A percentile compares a stretch with the other conserved stretches of the same genome.
Conservation (phyloP, 2,888 invertebrate species). For the Copidosoma aretas region DNA sequence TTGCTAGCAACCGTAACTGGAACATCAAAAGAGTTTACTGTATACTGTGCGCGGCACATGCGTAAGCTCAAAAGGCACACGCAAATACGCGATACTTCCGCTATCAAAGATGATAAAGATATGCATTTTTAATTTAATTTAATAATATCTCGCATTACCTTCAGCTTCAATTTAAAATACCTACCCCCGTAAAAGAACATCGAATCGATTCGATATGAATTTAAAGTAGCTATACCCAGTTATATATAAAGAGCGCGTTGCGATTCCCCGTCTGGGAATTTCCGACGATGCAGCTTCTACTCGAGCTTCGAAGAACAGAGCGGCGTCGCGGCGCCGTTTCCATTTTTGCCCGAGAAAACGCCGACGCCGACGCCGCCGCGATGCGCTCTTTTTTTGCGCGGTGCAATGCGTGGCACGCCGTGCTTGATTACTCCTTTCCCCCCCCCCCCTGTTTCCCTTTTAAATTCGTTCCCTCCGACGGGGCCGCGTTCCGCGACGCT, state of each 20-base stretch:
- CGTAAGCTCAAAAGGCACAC: slow-evolving; percentile 8
- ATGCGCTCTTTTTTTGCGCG: slow-evolving; percentile 10
- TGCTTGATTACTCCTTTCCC: slow-evolving; percentile 45
- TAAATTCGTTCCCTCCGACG: neutral
- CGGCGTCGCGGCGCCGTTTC: slow-evolving; percentile 23
- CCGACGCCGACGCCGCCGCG: too few relatives aligned
- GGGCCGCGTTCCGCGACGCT: slow-evolving; percentile 4
- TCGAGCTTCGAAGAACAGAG: slow-evolving; percentile 20
- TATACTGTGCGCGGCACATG: too few relatives aligned
- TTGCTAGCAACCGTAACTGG: slow-evolving; percentile 17
- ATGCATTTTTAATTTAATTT: neutral
- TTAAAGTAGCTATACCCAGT: too few relatives aligned
- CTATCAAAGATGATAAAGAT: neutral
- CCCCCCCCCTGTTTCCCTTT: slow-evolving; percentile 13
- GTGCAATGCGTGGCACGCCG: slow-evolving; percentile 56
- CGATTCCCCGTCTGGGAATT: slow-evolving; percentile 29
- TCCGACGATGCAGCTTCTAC: too few relatives aligned
- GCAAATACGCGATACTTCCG: neutral
- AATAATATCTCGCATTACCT: too few relatives aligned
- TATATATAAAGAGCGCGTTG: neutral
- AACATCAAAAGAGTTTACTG: slow-evolving; percentile 16
- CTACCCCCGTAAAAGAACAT: neutral
- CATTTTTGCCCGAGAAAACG: slow-evolving; percentile 17
- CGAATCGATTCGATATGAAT: neutral
- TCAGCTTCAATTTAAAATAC: too few relatives aligned